Evolutionary conservation across 2,113 vertebrate genomes (phyloP), one percentile per base, ranked within the genome.

Genomic region (Python bivittatus): DNA sequence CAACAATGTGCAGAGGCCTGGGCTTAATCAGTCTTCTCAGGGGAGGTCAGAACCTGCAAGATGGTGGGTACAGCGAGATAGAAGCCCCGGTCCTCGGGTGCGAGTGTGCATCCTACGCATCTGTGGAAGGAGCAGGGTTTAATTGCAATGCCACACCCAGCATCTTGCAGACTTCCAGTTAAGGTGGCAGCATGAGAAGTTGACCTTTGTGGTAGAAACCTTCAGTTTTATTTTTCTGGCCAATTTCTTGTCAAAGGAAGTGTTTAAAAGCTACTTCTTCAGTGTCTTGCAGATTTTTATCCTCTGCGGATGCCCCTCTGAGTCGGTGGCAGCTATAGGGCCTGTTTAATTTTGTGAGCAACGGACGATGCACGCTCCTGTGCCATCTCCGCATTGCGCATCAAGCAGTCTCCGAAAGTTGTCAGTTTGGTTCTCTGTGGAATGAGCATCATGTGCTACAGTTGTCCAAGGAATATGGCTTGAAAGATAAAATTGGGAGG

Each of bases 131-230:
- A 68, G 29, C 61, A 68, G 29, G 27, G 29, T 68, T 68, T n/a
- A n/a, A 68, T 68, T n/a, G 29, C 61, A 68, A 15, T n/a, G 61
- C 11, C 61, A 64, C 6, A 29, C 29, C 29, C 4, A 3, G 61
- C 12, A 4, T 15, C 29, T n/a, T n/a, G 4, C 4, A n/a, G 64
- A 68, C 29, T n/a, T 68, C 12, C 29, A 29, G n/a, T 68, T 68
- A n/a, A 68, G 29, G 8, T n/a, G 29, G 2, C 64, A 68, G 15
- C 15, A 15, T 68, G 29, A 68, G 29, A 68, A n/a, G 64, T 12
- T 6, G 12, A 33, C 1, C 5, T 29, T 68, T 68, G 11, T 1
- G 0, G 2, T 1, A 15, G n/a, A 0, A n/a, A 1, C 60, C 27
- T 2, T 5, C 29, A 68, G 13, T 68, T 68, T 68, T 68, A 15